Conservation (phyloP, 1,140 invertebrate genomes). For the Pinna nobilis region DNA sequence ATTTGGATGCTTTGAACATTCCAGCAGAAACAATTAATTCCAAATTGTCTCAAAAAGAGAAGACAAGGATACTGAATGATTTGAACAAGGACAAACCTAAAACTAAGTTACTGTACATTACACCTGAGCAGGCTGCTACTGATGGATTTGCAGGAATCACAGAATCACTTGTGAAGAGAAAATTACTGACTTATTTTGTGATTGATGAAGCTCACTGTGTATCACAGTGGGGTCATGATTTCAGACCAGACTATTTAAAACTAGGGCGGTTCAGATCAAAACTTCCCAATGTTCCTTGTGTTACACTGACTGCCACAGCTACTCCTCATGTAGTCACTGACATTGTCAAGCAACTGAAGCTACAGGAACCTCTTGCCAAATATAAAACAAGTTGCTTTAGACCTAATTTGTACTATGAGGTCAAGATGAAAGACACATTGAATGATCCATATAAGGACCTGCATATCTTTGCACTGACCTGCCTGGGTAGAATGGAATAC, state of each 20-base stretch:
- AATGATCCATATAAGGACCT: slow-evolving; percentile 87
- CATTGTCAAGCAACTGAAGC: slow-evolving; percentile 77
- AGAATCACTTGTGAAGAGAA: slow-evolving; percentile 75
- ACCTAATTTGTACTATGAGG: slow-evolving; percentile 83
- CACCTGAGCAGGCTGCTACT: slow-evolving; percentile 92
- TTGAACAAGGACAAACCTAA: slow-evolving; percentile 77
- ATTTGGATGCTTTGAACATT: slow-evolving; percentile 80
- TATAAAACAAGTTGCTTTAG: slow-evolving; percentile 82
- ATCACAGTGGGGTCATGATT: slow-evolving; percentile 98
- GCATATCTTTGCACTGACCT: slow-evolving; percentile 79
- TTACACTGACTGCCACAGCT: slow-evolving; percentile 95
- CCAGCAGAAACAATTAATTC: slow-evolving; percentile 91
- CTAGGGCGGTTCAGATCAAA: slow-evolving; percentile 84
- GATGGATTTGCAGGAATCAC: slow-evolving; percentile 80
- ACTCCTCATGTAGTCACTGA: slow-evolving; percentile 79
- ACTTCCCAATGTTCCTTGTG: slow-evolving; percentile 77
- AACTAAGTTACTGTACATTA: slow-evolving; percentile 92
- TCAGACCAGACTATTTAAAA: slow-evolving; percentile 94
- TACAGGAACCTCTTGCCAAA: slow-evolving; percentile 77
- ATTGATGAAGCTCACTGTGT: slow-evolving; percentile 99
- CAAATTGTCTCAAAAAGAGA: slow-evolving; percentile 84
- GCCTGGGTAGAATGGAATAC: slow-evolving; percentile 53
- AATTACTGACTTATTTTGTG: slow-evolving; percentile 82
- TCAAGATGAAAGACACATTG: slow-evolving; percentile 86
- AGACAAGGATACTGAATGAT: slow-evolving; percentile 79